Evolutionary conservation across 92 coral and sea anemone species (phyloP).

Genomic region (Phenganax marumi): DNA sequence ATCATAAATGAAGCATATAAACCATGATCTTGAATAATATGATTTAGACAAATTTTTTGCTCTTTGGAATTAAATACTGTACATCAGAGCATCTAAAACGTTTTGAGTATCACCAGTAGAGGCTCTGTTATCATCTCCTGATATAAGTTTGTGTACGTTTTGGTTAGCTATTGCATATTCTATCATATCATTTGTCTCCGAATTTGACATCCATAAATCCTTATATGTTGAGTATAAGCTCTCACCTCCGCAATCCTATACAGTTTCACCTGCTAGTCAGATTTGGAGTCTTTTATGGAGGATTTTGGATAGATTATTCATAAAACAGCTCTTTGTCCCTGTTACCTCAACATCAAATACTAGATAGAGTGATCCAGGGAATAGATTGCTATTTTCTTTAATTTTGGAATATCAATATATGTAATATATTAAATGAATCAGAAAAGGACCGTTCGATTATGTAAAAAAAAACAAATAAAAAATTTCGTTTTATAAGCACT

Average conservation of each 20-base stretch:
- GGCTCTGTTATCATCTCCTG: slow-evolving; percentile 14
- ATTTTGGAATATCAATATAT: neutral
- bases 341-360: neutral
- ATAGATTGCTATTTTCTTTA: neutral
- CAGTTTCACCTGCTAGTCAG: slow-evolving; percentile 21
- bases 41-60: neutral
- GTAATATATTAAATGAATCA: too few relatives aligned
- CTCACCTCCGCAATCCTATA: slow-evolving; percentile 9
- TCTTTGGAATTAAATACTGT: neutral
- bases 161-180: slow-evolving; percentile 13
- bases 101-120: neutral
- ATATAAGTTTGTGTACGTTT: slow-evolving; percentile 1
- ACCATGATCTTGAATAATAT: slow-evolving; percentile 6
- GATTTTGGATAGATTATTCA: slow-evolving; percentile 8
- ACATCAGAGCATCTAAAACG: neutral
- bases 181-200: neutral
- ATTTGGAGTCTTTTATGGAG: neutral
- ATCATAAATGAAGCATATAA: slow-evolving; percentile 4
- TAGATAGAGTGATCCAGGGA: neutral
- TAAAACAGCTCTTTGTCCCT: neutral
- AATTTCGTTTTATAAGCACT: too few relatives aligned
- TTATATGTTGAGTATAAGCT: neutral
- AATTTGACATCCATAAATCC: slow-evolving; percentile 17
- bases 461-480: too few relatives aligned
- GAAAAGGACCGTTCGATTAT: too few relatives aligned